Conservation (phyloP, 2,113 vertebrate genomes). For the Corythoichthys haematopterus region DNA sequence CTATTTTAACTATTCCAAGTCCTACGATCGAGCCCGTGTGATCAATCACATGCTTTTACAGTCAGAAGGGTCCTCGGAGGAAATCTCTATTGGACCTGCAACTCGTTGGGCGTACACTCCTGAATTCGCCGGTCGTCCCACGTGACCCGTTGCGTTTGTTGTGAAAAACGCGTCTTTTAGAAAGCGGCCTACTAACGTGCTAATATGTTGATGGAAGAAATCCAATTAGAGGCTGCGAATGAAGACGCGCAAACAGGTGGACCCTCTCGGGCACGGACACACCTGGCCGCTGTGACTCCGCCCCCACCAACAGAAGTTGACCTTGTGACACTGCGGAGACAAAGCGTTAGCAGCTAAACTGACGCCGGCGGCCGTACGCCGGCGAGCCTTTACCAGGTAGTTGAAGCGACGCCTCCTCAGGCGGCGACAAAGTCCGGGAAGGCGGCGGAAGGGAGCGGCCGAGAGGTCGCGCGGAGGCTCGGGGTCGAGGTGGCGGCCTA, state of each 20-base stretch:
- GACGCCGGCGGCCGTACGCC: neutral
- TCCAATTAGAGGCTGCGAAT: conserved; percentile 42
- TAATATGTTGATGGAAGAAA: neutral
- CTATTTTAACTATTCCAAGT: too few relatives aligned
- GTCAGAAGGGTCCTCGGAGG: too few relatives aligned
- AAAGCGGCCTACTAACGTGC: too few relatives aligned
- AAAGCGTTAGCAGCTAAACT: neutral
- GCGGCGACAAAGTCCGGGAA: conserved; percentile 56
- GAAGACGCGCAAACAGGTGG: conserved; percentile 48
- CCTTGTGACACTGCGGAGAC: conserved; percentile 45
- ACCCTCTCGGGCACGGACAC: conserved; percentile 44
- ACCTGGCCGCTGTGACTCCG: conserved; percentile 37
- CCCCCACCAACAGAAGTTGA: conserved; percentile 46
- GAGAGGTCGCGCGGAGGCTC: too few relatives aligned
- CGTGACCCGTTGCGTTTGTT: too few relatives aligned
- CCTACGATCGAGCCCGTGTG: too few relatives aligned
- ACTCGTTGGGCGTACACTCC: too few relatives aligned
- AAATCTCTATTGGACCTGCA: too few relatives aligned
- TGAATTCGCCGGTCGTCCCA: too few relatives aligned
- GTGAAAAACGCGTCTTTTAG: too few relatives aligned
- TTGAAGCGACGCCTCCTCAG: conserved; percentile 54
- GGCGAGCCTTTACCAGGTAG: conserved; percentile 39
- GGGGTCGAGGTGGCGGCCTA: conserved; percentile 21
- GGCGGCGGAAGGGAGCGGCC: conserved; percentile 6
- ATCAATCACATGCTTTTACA: too few relatives aligned